These are phyloP conservation scores for Hermaeophaga mercurialis DNA, from an alignment of 2,888 invertebrate species.

Conservation along the genomic window DNA sequence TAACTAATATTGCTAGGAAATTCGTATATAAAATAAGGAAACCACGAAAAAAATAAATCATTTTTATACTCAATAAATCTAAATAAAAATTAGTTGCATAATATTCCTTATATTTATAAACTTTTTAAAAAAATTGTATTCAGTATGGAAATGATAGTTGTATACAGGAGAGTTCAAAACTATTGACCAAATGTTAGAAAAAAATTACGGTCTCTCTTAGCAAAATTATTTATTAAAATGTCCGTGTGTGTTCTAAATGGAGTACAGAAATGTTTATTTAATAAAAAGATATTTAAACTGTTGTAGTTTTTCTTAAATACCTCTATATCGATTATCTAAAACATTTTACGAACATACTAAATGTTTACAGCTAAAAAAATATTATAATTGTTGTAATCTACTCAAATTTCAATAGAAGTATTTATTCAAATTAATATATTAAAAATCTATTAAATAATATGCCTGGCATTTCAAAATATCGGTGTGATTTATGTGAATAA, in stretches of 20 bases:
- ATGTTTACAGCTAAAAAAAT: no score
- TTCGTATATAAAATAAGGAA: slow-evolving; percentile 14
- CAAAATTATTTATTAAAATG: slow-evolving; percentile 55
- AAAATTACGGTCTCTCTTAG: slow-evolving; percentile 50
- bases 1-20: slow-evolving; percentile 28
- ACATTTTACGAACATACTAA: no score
- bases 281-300: slow-evolving; percentile 55
- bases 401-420: no score
- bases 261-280: slow-evolving; percentile 64
- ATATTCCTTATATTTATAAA: slow-evolving; percentile 28
- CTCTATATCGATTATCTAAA: no score
- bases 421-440: no score
- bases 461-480: no score
- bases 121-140: slow-evolving; percentile 32
- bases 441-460: no score
- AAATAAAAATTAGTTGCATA: slow-evolving; percentile 24
- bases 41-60: slow-evolving; percentile 27
- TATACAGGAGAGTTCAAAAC: slow-evolving; percentile 39
- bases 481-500: no score
- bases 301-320: slow-evolving; percentile 32
- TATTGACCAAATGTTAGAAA: slow-evolving; percentile 53
- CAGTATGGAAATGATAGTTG: slow-evolving; percentile 37
- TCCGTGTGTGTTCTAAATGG: slow-evolving; percentile 65
- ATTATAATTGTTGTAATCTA: no score
- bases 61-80: slow-evolving; percentile 33